Conservation (phyloP, 2,113 vertebrate species). For the Gulo gulo region DNA sequence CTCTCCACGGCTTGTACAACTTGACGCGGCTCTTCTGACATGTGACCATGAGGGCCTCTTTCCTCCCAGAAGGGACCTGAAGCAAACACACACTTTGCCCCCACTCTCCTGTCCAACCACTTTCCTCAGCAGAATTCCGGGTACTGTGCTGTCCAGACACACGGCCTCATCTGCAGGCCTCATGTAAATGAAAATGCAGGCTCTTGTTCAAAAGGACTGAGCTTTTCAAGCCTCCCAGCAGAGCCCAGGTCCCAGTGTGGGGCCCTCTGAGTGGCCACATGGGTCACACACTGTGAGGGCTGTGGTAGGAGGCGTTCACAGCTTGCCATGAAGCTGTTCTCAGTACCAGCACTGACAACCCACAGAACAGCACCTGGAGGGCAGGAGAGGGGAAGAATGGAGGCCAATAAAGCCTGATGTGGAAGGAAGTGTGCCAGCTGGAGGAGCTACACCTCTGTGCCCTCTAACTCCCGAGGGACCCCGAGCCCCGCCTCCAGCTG, state of each 20-base stretch:
- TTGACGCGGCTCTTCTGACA: background rate
- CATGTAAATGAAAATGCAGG: background rate
- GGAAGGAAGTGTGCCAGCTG: background rate
- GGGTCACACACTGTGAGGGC: background rate
- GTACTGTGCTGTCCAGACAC: background rate
- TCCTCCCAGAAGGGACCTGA: background rate
- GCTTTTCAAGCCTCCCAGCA: background rate
- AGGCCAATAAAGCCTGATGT: background rate
- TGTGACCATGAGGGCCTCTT: rapidly evolving
- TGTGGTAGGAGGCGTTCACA: background rate
- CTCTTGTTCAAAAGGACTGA: background rate
- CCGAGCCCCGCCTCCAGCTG: background rate
- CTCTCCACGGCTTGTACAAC: no score
- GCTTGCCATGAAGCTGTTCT: background rate
- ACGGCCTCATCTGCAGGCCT: no score
- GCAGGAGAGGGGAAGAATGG: background rate
- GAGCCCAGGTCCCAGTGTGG: no score
- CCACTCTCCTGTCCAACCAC: background rate
- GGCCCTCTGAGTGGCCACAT: no score
- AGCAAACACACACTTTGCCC: background rate
- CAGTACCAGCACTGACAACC: background rate
- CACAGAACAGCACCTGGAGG: no score
- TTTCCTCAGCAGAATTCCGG: background rate
- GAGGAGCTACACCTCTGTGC: background rate
- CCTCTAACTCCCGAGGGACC: background rate